Evolutionary conservation across 2,888 invertebrate genomes (phyloP), one percentile per base, ranked within the genome.

Genomic region (Stenurella melanura): DNA sequence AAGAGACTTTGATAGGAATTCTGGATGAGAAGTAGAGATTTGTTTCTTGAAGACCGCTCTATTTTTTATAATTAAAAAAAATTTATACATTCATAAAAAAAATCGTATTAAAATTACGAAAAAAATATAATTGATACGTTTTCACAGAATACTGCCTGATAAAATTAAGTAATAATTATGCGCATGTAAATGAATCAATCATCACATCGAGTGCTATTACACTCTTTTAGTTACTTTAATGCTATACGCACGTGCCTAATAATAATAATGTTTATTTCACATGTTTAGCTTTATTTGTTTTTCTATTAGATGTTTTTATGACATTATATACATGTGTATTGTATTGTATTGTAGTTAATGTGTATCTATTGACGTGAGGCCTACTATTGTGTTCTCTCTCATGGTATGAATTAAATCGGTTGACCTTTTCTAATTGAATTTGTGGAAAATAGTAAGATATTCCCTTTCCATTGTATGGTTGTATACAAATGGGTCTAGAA

Each of bases 181-280:
- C 11, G 12, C 15, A 42, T 50, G 50, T 50, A 50, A 50, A 50
- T 50, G 6, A 50, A 50, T 50, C 50, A 50, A 15, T n/a, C n/a
- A 50, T 50, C 50, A n/a, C 50, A 17, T 50, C 50, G 15, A 50
- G 30, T 50, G 12, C 50, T 15, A n/a, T n/a, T 50, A 50, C n/a
- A 17, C 50, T n/a, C 15, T 4, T 34, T 34, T 50, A 12, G 50
- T n/a, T 50, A n/a, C 50, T 42, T 4, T 42, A 42, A 42, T 42
- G 50, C n/a, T 0, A 50, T 50, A 50, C 50, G n/a, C 50, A n/a
- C 50, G 50, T 50, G 50, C n/a, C 50, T 50, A 50, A 50, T 50
- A 42, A 42, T 42, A 42, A 42, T 42, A 50, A 50, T 50, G 50
- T 50, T 50, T 50, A 50, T 50, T 50, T 50, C 50, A 50, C n/a